phyloP scores from a whole-genome alignment of 2,113 vertebrate genomes.

The Leucopsar rothschildi region DNA sequence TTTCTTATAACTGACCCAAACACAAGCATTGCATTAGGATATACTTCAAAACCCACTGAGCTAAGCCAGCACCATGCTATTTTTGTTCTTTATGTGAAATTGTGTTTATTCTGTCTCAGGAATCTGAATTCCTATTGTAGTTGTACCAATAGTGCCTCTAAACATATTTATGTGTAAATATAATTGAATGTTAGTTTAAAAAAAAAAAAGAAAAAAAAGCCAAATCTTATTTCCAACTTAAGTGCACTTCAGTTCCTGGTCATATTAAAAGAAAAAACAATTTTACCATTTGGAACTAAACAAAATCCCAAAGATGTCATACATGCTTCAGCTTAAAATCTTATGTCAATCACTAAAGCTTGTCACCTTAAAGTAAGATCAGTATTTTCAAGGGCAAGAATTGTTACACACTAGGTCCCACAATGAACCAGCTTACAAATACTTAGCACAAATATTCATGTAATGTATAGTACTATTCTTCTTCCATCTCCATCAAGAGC shows the following conservation, averaged over 20 bases:
- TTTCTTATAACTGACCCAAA: not conserved
- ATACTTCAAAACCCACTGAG: not conserved
- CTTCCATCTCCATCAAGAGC: not conserved
- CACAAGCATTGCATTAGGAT: not conserved
- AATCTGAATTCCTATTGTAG: not conserved
- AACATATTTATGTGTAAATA: not conserved
- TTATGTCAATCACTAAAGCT: not conserved
- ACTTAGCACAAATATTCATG: not conserved
- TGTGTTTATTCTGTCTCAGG: not conserved
- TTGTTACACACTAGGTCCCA: not conserved
- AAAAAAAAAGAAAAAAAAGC: not conserved
- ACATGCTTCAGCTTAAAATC: not conserved
- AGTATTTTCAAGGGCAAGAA: not conserved
- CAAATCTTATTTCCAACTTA: not conserved
- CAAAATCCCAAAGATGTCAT: not conserved
- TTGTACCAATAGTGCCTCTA: not conserved
- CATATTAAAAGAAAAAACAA: not conserved
- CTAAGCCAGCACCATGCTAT: not conserved
- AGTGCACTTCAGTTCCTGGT: not conserved
- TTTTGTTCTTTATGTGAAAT: not conserved
- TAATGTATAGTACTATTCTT: not conserved
- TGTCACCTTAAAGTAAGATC: not conserved
- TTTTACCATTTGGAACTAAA: not conserved
- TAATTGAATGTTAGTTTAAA: not conserved
- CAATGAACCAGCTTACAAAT: not conserved